phyloP scores from a whole-genome alignment of 2,888 invertebrate genomes.

The Mesoligia furuncula region DNA sequence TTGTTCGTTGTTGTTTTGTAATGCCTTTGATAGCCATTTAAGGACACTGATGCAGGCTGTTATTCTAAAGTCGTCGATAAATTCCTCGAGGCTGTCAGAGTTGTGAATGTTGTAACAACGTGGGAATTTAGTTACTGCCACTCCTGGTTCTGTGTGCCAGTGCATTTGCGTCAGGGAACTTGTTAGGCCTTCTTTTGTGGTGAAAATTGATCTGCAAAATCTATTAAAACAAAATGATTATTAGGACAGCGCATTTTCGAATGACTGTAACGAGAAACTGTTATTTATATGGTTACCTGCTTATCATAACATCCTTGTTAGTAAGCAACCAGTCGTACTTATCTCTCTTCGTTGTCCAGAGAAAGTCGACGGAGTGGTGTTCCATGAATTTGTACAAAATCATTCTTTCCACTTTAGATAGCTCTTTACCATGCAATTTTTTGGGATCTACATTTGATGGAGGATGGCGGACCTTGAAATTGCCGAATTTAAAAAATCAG shows the following conservation, averaged over 20 bases:
- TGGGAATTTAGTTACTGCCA: conserved; percentile 95
- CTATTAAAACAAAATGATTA: conserved; percentile 91
- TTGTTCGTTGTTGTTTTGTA: conserved; percentile 90
- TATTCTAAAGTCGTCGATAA: conserved; percentile 96
- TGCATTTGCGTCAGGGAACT: conserved; percentile 95
- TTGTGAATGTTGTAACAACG: conserved; percentile 96
- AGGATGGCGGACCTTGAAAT: conserved; percentile 83
- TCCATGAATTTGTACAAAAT: conserved; percentile 94
- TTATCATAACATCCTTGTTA: conserved; percentile 88
- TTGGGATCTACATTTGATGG: conserved; percentile 82
- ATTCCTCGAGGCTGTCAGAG: conserved; percentile 95
- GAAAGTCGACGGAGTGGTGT: conserved; percentile 95
- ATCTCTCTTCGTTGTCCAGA: conserved; percentile 97
- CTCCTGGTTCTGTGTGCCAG: conserved; percentile 95
- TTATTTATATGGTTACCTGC: conserved; percentile 80
- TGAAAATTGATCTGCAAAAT: conserved; percentile 96
- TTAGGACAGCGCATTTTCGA: neutral
- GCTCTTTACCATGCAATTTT: conserved; percentile 85
- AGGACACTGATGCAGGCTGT: conserved; percentile 96
- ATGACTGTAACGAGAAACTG: neutral
- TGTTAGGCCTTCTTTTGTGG: conserved; percentile 97
- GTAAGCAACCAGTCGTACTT: conserved; percentile 93
- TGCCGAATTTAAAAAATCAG: conserved; percentile 2
- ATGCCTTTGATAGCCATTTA: conserved; percentile 93
- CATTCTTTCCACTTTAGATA: conserved; percentile 92